These are phyloP conservation scores for Enhydra lutris DNA, from an alignment of 2,113 vertebrate genomes.

Conservation along the genomic window DNA sequence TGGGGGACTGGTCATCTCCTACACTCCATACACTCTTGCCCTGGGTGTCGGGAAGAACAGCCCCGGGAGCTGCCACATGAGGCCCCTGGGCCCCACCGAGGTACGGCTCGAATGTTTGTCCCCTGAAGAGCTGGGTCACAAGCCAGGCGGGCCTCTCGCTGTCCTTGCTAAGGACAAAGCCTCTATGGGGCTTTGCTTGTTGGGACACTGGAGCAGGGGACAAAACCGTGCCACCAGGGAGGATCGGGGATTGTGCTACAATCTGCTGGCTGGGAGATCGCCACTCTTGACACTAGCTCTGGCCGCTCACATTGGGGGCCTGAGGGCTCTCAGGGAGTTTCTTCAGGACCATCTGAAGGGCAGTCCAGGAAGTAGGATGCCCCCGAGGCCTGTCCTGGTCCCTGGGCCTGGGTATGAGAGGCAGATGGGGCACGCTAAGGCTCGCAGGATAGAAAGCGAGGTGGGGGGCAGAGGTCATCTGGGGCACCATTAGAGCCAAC, in stretches of 20 bases:
- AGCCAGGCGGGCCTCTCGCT: not conserved
- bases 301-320: not conserved
- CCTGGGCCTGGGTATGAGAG: not conserved
- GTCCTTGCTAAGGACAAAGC: not conserved
- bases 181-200: not conserved
- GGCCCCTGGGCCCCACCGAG: not conserved
- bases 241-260: not conserved
- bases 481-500: not conserved
- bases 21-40: not conserved
- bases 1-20: not conserved
- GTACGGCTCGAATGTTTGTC: not conserved
- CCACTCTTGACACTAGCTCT: not conserved
- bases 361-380: not conserved
- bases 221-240: not conserved
- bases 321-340: not conserved
- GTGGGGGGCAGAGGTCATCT: not conserved
- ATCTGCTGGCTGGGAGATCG: not conserved
- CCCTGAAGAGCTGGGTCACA: rapidly evolving
- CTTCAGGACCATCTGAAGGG: not conserved
- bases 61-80: not conserved
- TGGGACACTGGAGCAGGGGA: not conserved
- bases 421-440: not conserved
- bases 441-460: not conserved
- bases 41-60: not conserved
- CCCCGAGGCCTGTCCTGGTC: not conserved